phyloP scores from a whole-genome alignment of 2,888 invertebrate genomes.

The Euplagia quadripunctaria region DNA sequence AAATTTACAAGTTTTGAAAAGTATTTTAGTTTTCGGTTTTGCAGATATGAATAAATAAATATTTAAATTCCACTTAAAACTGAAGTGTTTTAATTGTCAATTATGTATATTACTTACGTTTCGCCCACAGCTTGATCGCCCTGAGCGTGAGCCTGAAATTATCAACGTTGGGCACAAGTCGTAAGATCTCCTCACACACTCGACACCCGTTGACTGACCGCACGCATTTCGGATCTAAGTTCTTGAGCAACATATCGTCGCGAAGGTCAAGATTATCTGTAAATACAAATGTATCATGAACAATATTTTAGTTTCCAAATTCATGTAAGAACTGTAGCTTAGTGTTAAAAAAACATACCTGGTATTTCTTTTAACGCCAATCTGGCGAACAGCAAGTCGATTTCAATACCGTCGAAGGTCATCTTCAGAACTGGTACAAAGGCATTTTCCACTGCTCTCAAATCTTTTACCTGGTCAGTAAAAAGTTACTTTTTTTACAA shows the following conservation, averaged over 20 bases:
- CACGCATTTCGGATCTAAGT: conserved; percentile 3
- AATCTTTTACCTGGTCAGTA: not conserved
- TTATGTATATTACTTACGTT: not conserved
- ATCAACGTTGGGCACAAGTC: not conserved
- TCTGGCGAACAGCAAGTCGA: not conserved
- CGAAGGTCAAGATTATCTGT: not conserved
- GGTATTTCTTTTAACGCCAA: not conserved
- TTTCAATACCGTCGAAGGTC: not conserved
- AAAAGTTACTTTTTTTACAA: not conserved
- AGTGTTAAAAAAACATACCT: not conserved
- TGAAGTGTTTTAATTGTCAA: not conserved
- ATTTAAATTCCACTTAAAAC: too few relatives aligned
- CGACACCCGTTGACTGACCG: not conserved
- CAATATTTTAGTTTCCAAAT: not conserved
- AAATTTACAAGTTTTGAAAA: too few relatives aligned
- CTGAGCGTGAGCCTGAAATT: not conserved
- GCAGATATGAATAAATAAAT: too few relatives aligned
- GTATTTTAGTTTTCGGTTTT: too few relatives aligned
- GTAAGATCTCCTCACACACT: not conserved
- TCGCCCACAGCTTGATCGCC: not conserved
- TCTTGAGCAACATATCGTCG: not conserved
- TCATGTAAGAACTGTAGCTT: too few relatives aligned
- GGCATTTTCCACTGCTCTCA: not conserved
- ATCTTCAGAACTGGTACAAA: not conserved
- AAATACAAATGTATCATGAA: not conserved